Conservation (phyloP, 1,140 invertebrate species). For the Ylistrum balloti region DNA sequence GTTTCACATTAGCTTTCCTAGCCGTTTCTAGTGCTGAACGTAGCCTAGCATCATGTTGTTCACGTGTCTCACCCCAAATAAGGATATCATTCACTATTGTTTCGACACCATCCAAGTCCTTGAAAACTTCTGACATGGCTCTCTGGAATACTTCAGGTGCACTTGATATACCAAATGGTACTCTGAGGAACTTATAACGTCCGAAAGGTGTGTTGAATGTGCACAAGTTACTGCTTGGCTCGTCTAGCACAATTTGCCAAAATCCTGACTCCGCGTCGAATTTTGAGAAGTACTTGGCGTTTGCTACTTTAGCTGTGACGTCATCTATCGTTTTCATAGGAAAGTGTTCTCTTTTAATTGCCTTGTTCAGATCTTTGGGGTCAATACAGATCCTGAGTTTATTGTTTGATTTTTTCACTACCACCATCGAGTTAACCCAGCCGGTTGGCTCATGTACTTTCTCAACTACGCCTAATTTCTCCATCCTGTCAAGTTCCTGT, state of each 20-base stretch:
- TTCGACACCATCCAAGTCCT: slow-evolving; percentile 67
- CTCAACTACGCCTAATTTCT: not conserved
- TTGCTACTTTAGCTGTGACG: slow-evolving; percentile 44
- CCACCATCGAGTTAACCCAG: slow-evolving; percentile 54
- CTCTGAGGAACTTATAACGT: slow-evolving; percentile 49
- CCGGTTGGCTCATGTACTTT: slow-evolving; percentile 42
- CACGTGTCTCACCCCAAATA: slow-evolving; percentile 47
- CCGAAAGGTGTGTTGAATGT: too few species aligned
- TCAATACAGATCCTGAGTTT: slow-evolving; percentile 70
- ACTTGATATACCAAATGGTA: slow-evolving; percentile 81
- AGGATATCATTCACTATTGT: slow-evolving; percentile 55
- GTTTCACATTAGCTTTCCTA: slow-evolving; percentile 51
- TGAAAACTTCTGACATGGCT: slow-evolving; percentile 43
- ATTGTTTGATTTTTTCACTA: slow-evolving; percentile 54
- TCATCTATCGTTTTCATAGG: slow-evolving; percentile 56
- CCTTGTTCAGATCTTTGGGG: slow-evolving; percentile 67
- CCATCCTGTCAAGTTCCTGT: slow-evolving; percentile 51
- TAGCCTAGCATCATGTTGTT: slow-evolving; percentile 57
- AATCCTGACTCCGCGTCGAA: slow-evolving; percentile 58
- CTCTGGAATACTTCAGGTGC: slow-evolving; percentile 56
- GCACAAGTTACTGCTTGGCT: too few species aligned
- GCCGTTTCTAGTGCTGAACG: slow-evolving; percentile 39
- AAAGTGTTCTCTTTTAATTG: too few species aligned
- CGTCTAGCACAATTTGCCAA: slow-evolving; percentile 63
- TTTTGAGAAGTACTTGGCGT: slow-evolving; percentile 48